Conservation (phyloP, 2,888 invertebrate genomes). For the Octodonta nipae region DNA sequence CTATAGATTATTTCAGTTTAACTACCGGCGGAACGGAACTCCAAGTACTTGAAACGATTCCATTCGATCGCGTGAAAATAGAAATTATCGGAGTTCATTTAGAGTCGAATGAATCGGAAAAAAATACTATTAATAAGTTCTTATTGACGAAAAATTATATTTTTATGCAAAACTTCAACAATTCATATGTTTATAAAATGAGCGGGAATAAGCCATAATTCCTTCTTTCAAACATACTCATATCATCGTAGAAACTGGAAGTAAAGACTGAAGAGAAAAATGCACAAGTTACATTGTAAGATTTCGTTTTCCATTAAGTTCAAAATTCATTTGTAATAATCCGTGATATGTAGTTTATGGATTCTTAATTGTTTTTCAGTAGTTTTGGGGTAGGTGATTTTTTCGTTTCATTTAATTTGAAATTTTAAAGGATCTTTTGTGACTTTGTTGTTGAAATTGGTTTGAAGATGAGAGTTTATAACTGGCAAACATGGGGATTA, state of each 20-base stretch:
- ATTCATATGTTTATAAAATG: slow-evolving; percentile 29
- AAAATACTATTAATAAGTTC: slow-evolving; percentile 31
- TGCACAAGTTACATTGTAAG: too few species aligned
- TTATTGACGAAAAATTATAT: slow-evolving; percentile 31
- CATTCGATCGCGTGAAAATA: slow-evolving; percentile 39
- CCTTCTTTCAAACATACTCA: background rate
- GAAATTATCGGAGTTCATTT: slow-evolving; percentile 35
- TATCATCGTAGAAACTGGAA: background rate
- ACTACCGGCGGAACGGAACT: slow-evolving; percentile 43
- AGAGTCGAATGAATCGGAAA: slow-evolving; percentile 25
- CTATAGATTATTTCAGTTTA: slow-evolving; percentile 57
- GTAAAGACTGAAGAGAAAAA: slow-evolving; percentile 2
- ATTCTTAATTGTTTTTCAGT: too few species aligned
- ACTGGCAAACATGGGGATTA: too few species aligned
- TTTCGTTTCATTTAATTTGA: too few species aligned
- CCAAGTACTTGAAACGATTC: slow-evolving; percentile 45
- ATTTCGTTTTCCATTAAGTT: too few species aligned
- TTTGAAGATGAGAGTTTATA: too few species aligned
- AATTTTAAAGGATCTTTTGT: too few species aligned
- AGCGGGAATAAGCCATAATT: slow-evolving; percentile 21
- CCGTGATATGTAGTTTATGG: too few species aligned
- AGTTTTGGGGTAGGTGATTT: too few species aligned
- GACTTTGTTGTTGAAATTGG: too few species aligned
- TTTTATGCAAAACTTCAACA: slow-evolving; percentile 29
- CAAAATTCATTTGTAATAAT: too few species aligned